A percentile compares a stretch with the other conserved stretches of the same genome.
Conservation (phyloP, 1,140 invertebrate genomes). For the Aphelinus atriplicis region DNA sequence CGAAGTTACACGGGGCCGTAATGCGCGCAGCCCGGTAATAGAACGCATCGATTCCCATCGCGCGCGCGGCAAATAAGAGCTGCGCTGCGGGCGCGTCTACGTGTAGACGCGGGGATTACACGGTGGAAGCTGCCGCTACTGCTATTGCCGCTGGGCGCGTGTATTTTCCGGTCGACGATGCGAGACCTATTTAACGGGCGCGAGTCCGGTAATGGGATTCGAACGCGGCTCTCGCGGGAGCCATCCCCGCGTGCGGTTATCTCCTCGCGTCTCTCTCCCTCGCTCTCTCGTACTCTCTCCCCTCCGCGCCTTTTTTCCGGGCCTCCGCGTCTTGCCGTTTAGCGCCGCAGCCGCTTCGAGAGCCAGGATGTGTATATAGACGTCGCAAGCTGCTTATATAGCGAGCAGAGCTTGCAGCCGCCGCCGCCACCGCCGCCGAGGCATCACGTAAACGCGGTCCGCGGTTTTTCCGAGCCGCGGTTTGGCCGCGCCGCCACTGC, state of each 20-base stretch:
- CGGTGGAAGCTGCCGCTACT: conserved; percentile 44
- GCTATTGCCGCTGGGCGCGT: conserved; percentile 48
- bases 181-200: conserved; percentile 68
- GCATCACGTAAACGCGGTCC: neutral
- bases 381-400: conserved; percentile 24
- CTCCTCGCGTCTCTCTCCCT: no score
- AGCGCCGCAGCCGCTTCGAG: neutral
- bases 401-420: neutral
- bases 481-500: no score
- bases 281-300: neutral
- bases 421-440: neutral
- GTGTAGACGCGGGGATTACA: conserved; percentile 44
- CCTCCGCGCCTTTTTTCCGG: neutral
- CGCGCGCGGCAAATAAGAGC: conserved; percentile 53
- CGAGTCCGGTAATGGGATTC: conserved; percentile 68
- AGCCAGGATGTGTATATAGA: neutral
- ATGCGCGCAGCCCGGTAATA: conserved; percentile 20
- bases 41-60: conserved; percentile 58
- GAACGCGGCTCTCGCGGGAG: conserved; percentile 60
- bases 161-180: conserved; percentile 68
- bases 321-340: neutral
- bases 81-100: conserved; percentile 38
- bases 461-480: no score
- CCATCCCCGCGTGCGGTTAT: neutral
- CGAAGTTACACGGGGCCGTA: conserved; percentile 38